Percentiles rank a stretch among this genome's conserved stretches.
phyloP scores from a whole-genome alignment of 2,888 invertebrate genomes.

The Acrobasis repandana region DNA sequence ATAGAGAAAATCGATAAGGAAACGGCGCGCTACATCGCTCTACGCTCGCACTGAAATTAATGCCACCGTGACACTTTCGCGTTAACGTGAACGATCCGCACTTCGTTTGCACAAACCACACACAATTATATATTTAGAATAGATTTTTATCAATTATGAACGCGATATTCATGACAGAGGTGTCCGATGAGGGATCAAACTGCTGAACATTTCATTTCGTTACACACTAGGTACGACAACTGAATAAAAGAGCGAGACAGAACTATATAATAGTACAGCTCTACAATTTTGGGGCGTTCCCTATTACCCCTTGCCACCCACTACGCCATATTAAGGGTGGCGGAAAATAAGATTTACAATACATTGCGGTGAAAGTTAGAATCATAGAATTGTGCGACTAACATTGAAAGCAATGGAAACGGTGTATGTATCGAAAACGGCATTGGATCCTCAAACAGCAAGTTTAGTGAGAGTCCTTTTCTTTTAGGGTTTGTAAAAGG shows the following conservation, averaged over 20 bases:
- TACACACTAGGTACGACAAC: conserved; percentile 40
- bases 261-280: conserved; percentile 44
- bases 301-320: conserved; percentile 39
- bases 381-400: not conserved
- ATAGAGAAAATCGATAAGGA: conserved; percentile 81
- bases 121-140: conserved; percentile 29
- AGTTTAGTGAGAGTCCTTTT: not conserved
- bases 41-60: conserved; percentile 57
- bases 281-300: conserved; percentile 63
- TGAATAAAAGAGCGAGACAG: conserved; percentile 64
- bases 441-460: not conserved
- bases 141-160: conserved; percentile 38
- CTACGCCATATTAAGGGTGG: conserved; percentile 25
- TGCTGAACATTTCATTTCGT: conserved; percentile 50
- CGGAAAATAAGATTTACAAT: conserved; percentile 7
- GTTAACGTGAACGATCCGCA: conserved; percentile 41
- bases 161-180: conserved; percentile 41
- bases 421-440: not conserved
- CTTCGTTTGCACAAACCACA: conserved; percentile 34
- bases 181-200: conserved; percentile 47
- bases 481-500: not conserved
- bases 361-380: conserved; percentile 23
- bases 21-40: conserved; percentile 69
- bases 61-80: conserved; percentile 58
- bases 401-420: not conserved